Evolutionary conservation across 1,140 invertebrate genomes (phyloP).

Genomic region (Notospermus geniculatus): DNA sequence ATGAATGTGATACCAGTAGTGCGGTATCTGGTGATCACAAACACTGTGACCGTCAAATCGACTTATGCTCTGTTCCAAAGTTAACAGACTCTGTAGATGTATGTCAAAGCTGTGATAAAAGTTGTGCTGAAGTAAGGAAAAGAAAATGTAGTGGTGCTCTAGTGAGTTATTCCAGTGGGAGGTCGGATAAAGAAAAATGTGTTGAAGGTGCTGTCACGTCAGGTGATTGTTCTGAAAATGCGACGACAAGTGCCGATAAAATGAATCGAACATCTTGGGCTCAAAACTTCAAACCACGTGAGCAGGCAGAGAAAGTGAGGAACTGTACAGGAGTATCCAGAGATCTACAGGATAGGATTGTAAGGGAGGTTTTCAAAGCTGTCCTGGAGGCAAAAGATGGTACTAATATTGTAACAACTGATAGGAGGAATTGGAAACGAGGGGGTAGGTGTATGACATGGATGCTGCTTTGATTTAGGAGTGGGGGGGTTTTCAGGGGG

Average conservation of each 20-base stretch:
- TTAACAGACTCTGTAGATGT: background rate
- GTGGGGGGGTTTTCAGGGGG: no score
- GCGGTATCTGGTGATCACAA: no score
- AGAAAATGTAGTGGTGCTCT: no score
- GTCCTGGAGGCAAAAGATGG: slow-evolving; percentile 57
- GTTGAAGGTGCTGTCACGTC: background rate
- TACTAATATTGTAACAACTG: slow-evolving; percentile 48
- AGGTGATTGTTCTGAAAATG: background rate
- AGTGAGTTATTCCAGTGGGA: no score
- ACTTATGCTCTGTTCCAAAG: no score
- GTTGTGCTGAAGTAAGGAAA: no score
- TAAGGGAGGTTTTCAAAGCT: slow-evolving; percentile 62
- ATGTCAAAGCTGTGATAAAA: background rate
- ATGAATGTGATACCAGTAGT: no score
- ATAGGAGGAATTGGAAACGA: slow-evolving; percentile 62
- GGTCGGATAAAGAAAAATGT: no score
- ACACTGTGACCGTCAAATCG: no score
- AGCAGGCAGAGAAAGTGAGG: slow-evolving; percentile 67
- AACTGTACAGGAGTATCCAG: slow-evolving; percentile 85
- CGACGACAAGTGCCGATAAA: no score
- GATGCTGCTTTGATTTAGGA: no score
- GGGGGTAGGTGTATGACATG: slow-evolving; percentile 58
- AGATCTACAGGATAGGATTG: slow-evolving; percentile 64
- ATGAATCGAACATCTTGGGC: slow-evolving; percentile 47
- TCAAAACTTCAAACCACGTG: slow-evolving; percentile 66